phyloP scores from a whole-genome alignment of 2,797 vertebrate genomes.

The Pristis pectinata region DNA sequence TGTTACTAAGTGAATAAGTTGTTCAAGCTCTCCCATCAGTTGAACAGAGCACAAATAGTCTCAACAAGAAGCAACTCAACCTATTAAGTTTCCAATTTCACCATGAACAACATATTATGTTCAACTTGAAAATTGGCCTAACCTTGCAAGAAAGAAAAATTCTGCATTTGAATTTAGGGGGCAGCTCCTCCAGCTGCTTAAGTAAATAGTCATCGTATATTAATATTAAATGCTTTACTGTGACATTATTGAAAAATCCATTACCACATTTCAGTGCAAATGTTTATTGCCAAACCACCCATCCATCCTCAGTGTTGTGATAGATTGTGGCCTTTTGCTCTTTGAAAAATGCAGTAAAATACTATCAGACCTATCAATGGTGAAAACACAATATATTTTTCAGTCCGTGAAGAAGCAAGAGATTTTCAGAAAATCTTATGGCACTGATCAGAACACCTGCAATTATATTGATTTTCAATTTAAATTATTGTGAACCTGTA shows the following conservation, averaged over 20 bases:
- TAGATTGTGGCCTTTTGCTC: not conserved
- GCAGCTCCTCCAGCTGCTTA: not conserved
- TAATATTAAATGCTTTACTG: not conserved
- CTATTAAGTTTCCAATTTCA: too few species aligned
- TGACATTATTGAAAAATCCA: not conserved
- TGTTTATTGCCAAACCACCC: not conserved
- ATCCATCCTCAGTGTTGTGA: not conserved
- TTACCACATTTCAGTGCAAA: not conserved
- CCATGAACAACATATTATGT: not conserved
- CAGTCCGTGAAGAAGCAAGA: not conserved
- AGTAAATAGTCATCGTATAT: not conserved
- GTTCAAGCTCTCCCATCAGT: too few species aligned
- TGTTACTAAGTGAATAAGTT: too few species aligned
- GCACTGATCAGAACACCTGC: not conserved
- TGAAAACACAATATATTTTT: not conserved
- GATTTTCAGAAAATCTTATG: not conserved
- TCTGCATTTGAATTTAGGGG: not conserved
- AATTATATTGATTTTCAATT: not conserved
- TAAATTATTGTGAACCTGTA: not conserved
- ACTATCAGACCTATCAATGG: not conserved
- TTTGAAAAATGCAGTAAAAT: not conserved
- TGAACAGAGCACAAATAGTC: too few species aligned
- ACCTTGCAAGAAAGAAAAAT: not conserved
- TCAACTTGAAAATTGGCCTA: constrained; percentile 10
- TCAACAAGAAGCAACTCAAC: too few species aligned